Conservation (phyloP, 1,140 invertebrate genomes). For the Campoletis sonorensis region DNA sequence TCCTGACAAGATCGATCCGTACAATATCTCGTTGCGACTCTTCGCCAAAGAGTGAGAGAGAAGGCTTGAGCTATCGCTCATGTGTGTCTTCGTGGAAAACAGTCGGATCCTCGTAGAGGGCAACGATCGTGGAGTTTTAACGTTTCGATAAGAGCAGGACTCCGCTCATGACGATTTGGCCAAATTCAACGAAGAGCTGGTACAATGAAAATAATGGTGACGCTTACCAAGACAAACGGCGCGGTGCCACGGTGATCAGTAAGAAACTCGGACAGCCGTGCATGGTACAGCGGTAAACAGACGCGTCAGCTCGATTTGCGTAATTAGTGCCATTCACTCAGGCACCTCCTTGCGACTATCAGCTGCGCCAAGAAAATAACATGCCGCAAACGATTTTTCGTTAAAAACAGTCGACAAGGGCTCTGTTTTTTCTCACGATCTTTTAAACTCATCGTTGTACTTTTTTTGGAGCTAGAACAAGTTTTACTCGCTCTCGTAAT, state of each 20-base stretch:
- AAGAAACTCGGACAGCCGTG: not conserved
- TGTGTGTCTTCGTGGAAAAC: slow-evolving; percentile 15
- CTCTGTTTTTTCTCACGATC: no score
- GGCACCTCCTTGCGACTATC: not conserved
- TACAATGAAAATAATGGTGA: no score
- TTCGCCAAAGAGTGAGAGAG: not conserved
- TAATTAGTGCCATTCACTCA: slow-evolving; percentile 1
- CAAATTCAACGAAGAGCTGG: not conserved
- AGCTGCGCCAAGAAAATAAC: not conserved
- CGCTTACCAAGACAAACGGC: not conserved
- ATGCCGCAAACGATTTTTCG: not conserved
- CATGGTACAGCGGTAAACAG: not conserved
- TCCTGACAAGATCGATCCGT: not conserved
- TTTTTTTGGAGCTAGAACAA: not conserved
- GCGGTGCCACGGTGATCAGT: not conserved
- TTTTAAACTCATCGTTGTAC: no score
- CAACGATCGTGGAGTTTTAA: not conserved
- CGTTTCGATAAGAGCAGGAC: no score
- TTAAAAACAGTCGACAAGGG: no score
- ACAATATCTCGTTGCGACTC: not conserved
- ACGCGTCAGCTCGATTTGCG: not conserved
- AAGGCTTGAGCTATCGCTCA: not conserved
- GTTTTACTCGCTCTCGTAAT: not conserved
- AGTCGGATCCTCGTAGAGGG: not conserved
- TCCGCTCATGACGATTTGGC: not conserved